Base-by-base conservation (phyloP, 2,888 invertebrate genomes). In the Tipula vernalis region DNA sequence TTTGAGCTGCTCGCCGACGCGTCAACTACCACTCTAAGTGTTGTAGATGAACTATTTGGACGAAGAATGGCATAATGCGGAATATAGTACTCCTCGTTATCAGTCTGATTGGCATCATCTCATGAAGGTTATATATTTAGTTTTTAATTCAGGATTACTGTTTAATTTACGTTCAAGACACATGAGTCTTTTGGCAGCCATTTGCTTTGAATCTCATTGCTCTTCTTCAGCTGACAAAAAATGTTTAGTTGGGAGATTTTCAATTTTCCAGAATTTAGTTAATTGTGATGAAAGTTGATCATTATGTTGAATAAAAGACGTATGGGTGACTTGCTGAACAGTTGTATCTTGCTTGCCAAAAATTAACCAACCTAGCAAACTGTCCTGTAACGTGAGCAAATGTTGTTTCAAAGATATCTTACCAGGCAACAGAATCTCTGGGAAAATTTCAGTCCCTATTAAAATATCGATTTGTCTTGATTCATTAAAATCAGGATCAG, bases 31-130 rank as follows among this genome's bases (percentile, higher is more conserved):
- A 47, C 3, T 47, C 3, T 47, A 0, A 6, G 3, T 13, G 8
- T 2, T 0, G 44, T 44, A 5, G 44, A 44, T 5, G 44, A 44
- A 44, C 44, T 44, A 12, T 28, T 87, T 86, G 57, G 86, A 83
- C 87, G 87, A 13, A 88, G 57, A 18, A 88, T 87, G 10, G 87
- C 87, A 86, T 88, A 88, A 87, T 88, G 88, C 8, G 88, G 88
- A 36, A 88, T 41, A 87, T 86, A 88, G 44, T 87, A 88, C 0
- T n/a, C 10, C 6, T 83, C 83, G 12, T 44, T 10, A 10, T 5
- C 12, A 44, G 44, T 44, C 12, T 44, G 44, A 10, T 44, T 12
- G 12, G 12, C 6, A 44, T 44, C 2, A 44, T 44, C 47, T 3
- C 47, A 47, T 47, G 13, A 47, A 47, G 13, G 47, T 4, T 4